Evolutionary conservation across 1,140 invertebrate species (phyloP).

Genomic region (Atopsyche davidsoni): DNA sequence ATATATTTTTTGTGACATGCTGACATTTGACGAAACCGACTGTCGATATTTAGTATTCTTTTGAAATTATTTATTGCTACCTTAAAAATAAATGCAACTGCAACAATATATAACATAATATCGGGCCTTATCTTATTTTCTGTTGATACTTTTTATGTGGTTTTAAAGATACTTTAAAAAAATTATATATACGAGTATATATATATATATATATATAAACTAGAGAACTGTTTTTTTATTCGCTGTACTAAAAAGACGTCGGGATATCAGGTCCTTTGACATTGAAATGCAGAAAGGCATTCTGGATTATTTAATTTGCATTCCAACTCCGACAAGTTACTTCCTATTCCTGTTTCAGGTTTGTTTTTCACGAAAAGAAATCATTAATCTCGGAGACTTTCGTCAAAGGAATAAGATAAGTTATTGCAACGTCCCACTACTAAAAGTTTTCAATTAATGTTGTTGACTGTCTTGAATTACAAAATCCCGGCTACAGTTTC

Average conservation of each 20-base stretch:
- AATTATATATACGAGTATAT: too few species aligned
- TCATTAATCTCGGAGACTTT: conserved; percentile 20
- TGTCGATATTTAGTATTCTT: too few species aligned
- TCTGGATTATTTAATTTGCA: conserved; percentile 31
- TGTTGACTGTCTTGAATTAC: conserved; percentile 16
- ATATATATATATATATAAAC: too few species aligned
- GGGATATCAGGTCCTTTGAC: conserved; percentile 29
- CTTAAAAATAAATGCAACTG: background rate
- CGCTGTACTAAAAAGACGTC: too few species aligned
- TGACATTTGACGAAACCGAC: too few species aligned
- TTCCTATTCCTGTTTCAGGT: conserved; percentile 15
- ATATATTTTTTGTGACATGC: too few species aligned
- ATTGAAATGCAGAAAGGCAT: conserved; percentile 31
- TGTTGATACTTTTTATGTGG: too few species aligned
- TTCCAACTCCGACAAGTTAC: conserved; percentile 16
- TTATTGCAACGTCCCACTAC: conserved; percentile 23
- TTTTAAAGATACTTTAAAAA: too few species aligned
- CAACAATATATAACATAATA: background rate
- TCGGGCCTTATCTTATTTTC: background rate
- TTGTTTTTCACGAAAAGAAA: conserved; percentile 26
- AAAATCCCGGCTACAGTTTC: background rate
- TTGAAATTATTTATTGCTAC: too few species aligned
- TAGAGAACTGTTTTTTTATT: too few species aligned
- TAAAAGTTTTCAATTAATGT: conserved; percentile 30
- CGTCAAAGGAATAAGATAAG: conserved; percentile 27